A percentile compares a stretch with the other conserved stretches of the same genome.
Conservation (phyloP, 2,797 vertebrate species). For the Okamejei kenojei region DNA sequence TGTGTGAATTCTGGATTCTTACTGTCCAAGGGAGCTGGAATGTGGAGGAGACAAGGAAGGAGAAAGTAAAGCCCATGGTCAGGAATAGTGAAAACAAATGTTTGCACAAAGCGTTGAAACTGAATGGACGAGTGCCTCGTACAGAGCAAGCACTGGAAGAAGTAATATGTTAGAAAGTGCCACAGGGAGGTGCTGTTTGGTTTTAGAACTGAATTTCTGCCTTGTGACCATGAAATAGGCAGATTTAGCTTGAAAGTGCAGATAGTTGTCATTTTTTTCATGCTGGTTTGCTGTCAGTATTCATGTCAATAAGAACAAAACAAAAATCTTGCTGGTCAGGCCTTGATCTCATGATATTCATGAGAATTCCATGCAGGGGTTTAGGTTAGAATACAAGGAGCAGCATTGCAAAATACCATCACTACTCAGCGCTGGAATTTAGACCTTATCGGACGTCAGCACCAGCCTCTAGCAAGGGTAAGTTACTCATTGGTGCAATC, state of each 20-base stretch:
- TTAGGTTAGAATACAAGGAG: conserved; percentile 48
- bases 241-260: neutral
- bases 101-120: neutral
- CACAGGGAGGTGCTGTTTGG: neutral
- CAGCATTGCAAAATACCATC: conserved; percentile 44
- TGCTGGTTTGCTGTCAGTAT: conserved; percentile 45
- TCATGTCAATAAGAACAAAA: conserved; percentile 74
- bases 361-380: conserved; percentile 58
- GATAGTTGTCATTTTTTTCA: neutral
- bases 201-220: neutral
- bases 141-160: too few relatives aligned
- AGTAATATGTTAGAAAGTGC: neutral
- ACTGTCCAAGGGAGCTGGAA: neutral
- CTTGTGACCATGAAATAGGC: neutral
- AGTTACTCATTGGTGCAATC: neutral
- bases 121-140: neutral
- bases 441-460: neutral
- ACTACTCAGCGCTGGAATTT: conserved; percentile 33
- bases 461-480: neutral
- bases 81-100: neutral
- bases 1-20: too few relatives aligned
- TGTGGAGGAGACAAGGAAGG: neutral
- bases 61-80: neutral
- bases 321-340: conserved; percentile 70
- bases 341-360: conserved; percentile 85